These are phyloP conservation scores for Dendrocincla fuliginosa DNA, from an alignment of 2,797 vertebrate species.

Conservation along the genomic window DNA sequence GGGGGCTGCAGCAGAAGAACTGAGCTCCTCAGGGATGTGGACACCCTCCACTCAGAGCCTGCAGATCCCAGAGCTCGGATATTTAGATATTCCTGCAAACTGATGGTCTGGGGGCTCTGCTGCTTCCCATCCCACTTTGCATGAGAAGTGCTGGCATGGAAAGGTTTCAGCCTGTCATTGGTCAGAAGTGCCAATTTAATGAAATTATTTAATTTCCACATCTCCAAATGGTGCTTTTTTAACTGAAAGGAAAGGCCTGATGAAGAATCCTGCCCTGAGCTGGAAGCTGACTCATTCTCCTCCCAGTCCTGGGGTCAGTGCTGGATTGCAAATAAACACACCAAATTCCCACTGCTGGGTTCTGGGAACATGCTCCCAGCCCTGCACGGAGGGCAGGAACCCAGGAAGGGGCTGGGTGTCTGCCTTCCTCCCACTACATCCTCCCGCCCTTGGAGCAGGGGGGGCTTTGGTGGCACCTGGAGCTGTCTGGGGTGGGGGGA, in stretches of 20 bases:
- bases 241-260: neutral
- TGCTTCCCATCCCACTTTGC: neutral
- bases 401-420: neutral
- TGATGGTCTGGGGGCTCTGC: neutral
- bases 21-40: accelerated
- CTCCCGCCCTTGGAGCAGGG: neutral
- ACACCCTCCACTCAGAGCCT: accelerated
- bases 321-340: slow-evolving; percentile 25
- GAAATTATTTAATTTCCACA: accelerated
- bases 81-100: neutral
- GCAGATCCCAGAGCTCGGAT: accelerated
- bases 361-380: slow-evolving; percentile 12
- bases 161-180: neutral
- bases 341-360: neutral
- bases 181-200: neutral
- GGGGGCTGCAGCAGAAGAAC: neutral
- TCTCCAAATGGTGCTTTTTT: neutral
- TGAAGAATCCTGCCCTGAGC: slow-evolving; percentile 6
- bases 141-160: accelerated
- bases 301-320: neutral
- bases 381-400: neutral
- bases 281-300: slow-evolving; percentile 32
- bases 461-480: neutral
- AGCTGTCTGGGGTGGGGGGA: accelerated
- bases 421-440: neutral